Evolutionary conservation across 2,113 vertebrate species (phyloP).

Genomic region (Apteryx mantelli): DNA sequence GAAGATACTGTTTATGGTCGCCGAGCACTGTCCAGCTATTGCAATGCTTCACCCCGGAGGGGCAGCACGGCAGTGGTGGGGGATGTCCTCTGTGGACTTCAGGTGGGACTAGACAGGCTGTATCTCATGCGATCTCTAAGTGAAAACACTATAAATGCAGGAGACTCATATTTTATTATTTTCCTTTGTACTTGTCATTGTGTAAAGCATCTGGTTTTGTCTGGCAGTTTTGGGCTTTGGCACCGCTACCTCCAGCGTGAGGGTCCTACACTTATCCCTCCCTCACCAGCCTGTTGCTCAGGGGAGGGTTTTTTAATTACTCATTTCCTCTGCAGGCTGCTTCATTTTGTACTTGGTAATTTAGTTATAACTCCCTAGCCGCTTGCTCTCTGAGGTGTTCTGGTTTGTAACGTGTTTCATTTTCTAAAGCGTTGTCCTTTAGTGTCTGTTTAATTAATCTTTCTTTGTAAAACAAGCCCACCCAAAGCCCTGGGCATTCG

Average conservation of each 20-base stretch:
- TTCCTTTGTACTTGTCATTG: not conserved
- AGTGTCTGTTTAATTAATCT: slow-evolving; percentile 55
- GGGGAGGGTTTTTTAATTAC: slow-evolving; percentile 60
- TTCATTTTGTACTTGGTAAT: slow-evolving; percentile 68
- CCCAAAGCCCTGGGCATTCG: not conserved
- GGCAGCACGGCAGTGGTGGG: not conserved
- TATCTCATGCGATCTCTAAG: not conserved
- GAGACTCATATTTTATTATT: not conserved
- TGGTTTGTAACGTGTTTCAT: slow-evolving; percentile 29
- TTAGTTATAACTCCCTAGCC: slow-evolving; percentile 52
- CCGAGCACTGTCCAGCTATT: not conserved
- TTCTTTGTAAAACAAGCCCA: slow-evolving; percentile 59
- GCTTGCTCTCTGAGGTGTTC: not conserved
- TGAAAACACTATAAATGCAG: not conserved
- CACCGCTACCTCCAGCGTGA: not conserved
- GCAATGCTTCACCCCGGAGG: not conserved
- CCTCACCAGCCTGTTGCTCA: not conserved
- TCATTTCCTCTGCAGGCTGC: slow-evolving; percentile 64
- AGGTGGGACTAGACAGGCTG: not conserved
- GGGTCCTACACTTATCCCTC: slow-evolving; percentile 7
- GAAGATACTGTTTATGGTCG: not conserved
- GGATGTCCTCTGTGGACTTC: not conserved
- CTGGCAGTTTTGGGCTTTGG: not conserved
- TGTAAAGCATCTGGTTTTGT: slow-evolving; percentile 5
- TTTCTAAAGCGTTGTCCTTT: slow-evolving; percentile 48